Evolutionary conservation across 64 coral and sea anemone genomes (phyloP), one percentile per base, ranked within the genome.

Genomic region (Trachythela sp.): DNA sequence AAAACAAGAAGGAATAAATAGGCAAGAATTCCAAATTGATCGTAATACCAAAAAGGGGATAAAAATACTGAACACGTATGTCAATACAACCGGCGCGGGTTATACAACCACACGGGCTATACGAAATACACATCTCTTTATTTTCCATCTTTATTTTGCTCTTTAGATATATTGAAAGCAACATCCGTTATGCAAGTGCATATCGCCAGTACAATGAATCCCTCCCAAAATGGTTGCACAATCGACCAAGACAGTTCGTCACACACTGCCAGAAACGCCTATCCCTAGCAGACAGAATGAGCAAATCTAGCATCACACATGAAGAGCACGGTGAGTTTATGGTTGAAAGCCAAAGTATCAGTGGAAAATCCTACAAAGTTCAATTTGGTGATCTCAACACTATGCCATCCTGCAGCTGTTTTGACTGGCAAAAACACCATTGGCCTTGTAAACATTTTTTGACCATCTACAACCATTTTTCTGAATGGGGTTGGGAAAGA

Each of bases 211-310:
- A 90, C 37, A 90, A 37, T 84, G 22, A 24, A 8, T 39, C 48
- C 0, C 76, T 83, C 22, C 75, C 75, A 13, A 70, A 84, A 37
- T 90, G 88, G 88, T 38, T 89, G 8, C 71, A 58, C 26, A 84
- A 90, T 26, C n/a, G 29, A 34, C 76, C 77, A 84, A 50, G 88
- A n/a, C 15, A 84, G 45, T 84, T 90, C 84, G 88, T 90, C 18
- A 84, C 75, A 7, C 87, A 89, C 33, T 89, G 88, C 42, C 39
- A 77, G 15, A 50, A 75, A 32, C 88, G 88, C 20, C 27, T 77
- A 70, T 48, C 70, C 24, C 15, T 36, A 26, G 42, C 68, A 13
- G 88, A 89, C 48, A 80, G 15, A 42, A 80, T 89, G 5, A 48
- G 30, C 20, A 43, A 7, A 77, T 70, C 39, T 41, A 31, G n/a